Conservation (phyloP, 2,888 invertebrate genomes). For the Eilema caniola region DNA sequence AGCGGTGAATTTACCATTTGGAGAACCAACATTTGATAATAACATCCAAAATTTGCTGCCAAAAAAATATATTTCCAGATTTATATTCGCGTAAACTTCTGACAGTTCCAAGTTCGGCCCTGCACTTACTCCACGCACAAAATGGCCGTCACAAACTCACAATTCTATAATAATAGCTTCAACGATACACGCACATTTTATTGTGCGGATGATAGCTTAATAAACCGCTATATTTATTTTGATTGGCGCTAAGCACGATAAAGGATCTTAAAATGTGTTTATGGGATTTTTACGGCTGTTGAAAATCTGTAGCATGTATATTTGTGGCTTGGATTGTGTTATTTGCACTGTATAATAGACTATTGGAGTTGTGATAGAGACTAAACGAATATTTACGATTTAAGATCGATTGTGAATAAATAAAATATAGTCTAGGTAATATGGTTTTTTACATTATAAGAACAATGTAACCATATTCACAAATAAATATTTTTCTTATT, state of each 20-base stretch:
- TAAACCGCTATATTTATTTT: conserved; percentile 43
- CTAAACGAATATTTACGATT: not conserved
- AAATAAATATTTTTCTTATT: too few relatives aligned
- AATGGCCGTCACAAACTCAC: conserved; percentile 32
- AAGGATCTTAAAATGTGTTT: conserved; percentile 24
- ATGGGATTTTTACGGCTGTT: conserved; percentile 20
- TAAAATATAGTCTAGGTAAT: too few relatives aligned
- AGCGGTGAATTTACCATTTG: too few relatives aligned
- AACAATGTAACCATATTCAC: too few relatives aligned
- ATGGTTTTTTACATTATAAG: too few relatives aligned
- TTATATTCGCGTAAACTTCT: too few relatives aligned
- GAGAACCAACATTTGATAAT: too few relatives aligned
- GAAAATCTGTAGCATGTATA: conserved; percentile 8
- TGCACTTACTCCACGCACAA: conserved; percentile 26
- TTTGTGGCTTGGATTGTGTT: conserved; percentile 10
- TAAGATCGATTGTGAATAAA: not conserved
- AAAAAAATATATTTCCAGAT: too few relatives aligned
- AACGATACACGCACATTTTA: conserved; percentile 29
- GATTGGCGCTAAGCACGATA: conserved; percentile 23
- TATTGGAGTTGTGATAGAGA: not conserved
- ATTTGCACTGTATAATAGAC: not conserved
- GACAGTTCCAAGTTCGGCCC: conserved; percentile 12
- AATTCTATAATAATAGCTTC: conserved; percentile 33
- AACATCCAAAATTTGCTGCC: too few relatives aligned
- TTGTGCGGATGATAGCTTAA: conserved; percentile 26